Evolutionary conservation across 1,140 invertebrate genomes (phyloP), one percentile per base, ranked within the genome.

Genomic region (Aphelinus certus): DNA sequence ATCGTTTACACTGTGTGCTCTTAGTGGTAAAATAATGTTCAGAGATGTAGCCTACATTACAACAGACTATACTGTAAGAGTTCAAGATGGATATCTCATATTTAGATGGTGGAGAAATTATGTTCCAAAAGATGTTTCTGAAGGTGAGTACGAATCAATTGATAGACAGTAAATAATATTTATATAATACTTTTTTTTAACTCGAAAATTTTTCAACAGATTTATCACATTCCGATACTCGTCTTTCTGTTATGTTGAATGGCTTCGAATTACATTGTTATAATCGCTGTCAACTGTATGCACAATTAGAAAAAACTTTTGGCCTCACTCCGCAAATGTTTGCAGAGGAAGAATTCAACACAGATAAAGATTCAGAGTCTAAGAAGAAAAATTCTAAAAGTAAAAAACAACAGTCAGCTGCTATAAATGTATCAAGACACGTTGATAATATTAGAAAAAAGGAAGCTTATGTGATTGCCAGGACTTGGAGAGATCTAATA

Each of bases 11-110:
- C 88, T 98, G 55, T 97, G 97, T 88, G 95, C 96, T 47, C 89
- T 99, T 76, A 96, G 97, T 77, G 98, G 98, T 2, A 99, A 99
- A 89, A 95, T 99, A 57, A 99, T 99, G 98, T 98, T 99, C 88
- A 91, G 97, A 78, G 96, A 99, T 90, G 92, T 99, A 82, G 93
- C 96, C 65, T 98, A 96, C 80, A 95, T 98, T 57, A 98, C 95
- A 63, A 94, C 97, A 88, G 97, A 99, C 89, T 98, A 95, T 86
- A 95, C 95, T 53, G 85, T 98, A 56, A 91, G 97, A 79, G 92
- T 98, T 76, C 97, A 99, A 88, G 97, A 99, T 91, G 98, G 97
- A 4, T 99, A 96, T 91, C 90, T 98, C 67, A 97, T 98, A 88
- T 98, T 99, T 88, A 91, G 96, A 75, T 99, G 97, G 95, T 99